A percentile compares a stretch with the other conserved stretches of the same genome.
Evolutionary conservation across 2,888 invertebrate genomes (phyloP).

Genomic region (Latrodectus elegans): DNA sequence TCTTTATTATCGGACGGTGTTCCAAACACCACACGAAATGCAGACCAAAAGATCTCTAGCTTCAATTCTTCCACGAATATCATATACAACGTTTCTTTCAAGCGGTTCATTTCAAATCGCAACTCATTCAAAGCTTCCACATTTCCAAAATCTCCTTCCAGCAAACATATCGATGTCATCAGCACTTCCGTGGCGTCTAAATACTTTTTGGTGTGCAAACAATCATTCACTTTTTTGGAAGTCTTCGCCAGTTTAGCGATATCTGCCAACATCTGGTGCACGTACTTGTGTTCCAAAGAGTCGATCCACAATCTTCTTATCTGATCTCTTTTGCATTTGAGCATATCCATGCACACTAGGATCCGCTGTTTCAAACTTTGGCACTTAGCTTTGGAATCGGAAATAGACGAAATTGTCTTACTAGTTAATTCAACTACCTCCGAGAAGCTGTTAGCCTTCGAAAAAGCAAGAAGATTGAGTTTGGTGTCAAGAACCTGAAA

Average conservation of each 20-base stretch:
- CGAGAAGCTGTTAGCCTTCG: conserved; percentile 5
- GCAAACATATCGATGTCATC: conserved; percentile 13
- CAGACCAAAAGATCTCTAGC: conserved; percentile 36
- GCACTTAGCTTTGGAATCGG: conserved; percentile 38
- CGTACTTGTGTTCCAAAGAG: conserved; percentile 94
- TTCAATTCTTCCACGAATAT: conserved; percentile 45
- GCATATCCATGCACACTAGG: conserved; percentile 82
- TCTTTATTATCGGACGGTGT: background rate
- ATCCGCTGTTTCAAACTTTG: conserved; percentile 33
- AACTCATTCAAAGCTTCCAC: conserved; percentile 46
- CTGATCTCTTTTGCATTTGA: conserved; percentile 94
- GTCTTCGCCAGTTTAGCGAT: conserved; percentile 80
- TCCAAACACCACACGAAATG: conserved; percentile 29
- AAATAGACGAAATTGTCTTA: conserved; percentile 7
- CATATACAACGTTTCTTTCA: conserved; percentile 36
- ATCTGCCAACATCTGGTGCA: conserved; percentile 89
- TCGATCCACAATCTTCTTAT: conserved; percentile 95
- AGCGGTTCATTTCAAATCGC: conserved; percentile 16
- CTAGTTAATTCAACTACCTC: conserved; percentile 12
- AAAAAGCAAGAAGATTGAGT: conserved; percentile 25
- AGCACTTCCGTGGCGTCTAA: conserved; percentile 39
- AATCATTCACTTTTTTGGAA: conserved; percentile 12
- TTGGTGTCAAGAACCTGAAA: conserved; percentile 25
- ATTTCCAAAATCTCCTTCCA: conserved; percentile 18
- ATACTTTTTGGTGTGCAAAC: conserved; percentile 25